Evolutionary conservation across 2,888 invertebrate genomes (phyloP).

Genomic region (Galerucella pusilla): DNA sequence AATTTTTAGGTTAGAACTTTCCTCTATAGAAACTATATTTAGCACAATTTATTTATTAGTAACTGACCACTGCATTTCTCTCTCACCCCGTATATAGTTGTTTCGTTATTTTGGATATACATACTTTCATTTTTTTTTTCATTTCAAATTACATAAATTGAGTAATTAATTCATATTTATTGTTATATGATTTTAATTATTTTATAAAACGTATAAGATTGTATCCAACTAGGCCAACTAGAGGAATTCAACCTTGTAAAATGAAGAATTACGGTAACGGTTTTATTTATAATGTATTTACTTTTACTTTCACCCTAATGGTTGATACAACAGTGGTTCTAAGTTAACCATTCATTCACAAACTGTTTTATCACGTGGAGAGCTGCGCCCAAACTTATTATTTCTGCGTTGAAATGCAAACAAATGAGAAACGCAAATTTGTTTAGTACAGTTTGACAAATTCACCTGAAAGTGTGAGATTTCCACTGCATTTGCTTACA

Average conservation of each 20-base stretch:
- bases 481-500: too few relatives aligned
- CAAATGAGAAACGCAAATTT: background rate
- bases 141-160: background rate
- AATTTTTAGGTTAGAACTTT: too few relatives aligned
- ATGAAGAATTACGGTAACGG: slow-evolving; percentile 35
- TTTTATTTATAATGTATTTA: slow-evolving; percentile 23
- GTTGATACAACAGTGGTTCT: slow-evolving; percentile 1
- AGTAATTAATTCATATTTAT: background rate
- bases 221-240: slow-evolving; percentile 28
- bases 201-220: background rate
- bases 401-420: background rate
- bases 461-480: too few relatives aligned
- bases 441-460: too few relatives aligned
- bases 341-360: background rate
- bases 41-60: too few relatives aligned
- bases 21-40: too few relatives aligned
- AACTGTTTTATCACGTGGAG: background rate
- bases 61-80: too few relatives aligned
- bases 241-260: slow-evolving; percentile 38
- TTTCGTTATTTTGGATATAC: background rate
- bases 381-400: background rate
- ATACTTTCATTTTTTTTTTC: background rate
- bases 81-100: too few relatives aligned
- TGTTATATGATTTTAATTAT: background rate
- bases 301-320: slow-evolving; percentile 37